Conservation (phyloP, 2,113 vertebrate genomes). For the Hypocryptadius cinnamomeus region DNA sequence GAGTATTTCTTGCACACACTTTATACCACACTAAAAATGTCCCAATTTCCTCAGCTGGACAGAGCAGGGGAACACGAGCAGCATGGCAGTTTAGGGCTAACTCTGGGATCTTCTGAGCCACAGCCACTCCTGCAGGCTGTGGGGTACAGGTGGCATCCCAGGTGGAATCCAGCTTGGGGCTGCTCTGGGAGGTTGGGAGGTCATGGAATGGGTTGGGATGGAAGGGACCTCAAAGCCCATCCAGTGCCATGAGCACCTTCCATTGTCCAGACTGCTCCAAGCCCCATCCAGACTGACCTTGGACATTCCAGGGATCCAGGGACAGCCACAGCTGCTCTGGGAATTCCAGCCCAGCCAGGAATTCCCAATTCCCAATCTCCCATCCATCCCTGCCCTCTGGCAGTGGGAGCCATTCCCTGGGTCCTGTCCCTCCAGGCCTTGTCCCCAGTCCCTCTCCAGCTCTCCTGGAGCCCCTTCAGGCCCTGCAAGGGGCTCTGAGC, state of each 20-base stretch:
- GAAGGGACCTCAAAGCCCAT: not conserved
- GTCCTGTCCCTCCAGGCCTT: not conserved
- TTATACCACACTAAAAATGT: not conserved
- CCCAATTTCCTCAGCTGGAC: not conserved
- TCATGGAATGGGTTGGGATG: not conserved
- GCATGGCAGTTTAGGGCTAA: accelerated
- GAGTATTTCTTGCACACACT: not conserved
- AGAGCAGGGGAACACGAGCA: not conserved
- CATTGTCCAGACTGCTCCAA: not conserved
- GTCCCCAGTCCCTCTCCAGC: not conserved
- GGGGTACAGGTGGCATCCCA: accelerated
- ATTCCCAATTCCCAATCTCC: not conserved
- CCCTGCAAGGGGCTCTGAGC: not conserved
- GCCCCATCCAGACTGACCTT: accelerated
- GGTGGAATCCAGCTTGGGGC: not conserved
- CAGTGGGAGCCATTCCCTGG: not conserved
- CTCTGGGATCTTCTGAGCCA: not conserved
- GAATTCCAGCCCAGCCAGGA: not conserved
- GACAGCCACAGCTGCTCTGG: not conserved
- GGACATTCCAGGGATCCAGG: not conserved
- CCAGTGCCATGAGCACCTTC: accelerated
- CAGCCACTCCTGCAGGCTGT: not conserved
- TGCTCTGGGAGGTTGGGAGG: not conserved
- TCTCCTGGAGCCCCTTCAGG: not conserved
- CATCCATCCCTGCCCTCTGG: not conserved